These are phyloP conservation scores for Plotosus lineatus DNA, from an alignment of 2,113 vertebrate species.

Conservation along the genomic window DNA sequence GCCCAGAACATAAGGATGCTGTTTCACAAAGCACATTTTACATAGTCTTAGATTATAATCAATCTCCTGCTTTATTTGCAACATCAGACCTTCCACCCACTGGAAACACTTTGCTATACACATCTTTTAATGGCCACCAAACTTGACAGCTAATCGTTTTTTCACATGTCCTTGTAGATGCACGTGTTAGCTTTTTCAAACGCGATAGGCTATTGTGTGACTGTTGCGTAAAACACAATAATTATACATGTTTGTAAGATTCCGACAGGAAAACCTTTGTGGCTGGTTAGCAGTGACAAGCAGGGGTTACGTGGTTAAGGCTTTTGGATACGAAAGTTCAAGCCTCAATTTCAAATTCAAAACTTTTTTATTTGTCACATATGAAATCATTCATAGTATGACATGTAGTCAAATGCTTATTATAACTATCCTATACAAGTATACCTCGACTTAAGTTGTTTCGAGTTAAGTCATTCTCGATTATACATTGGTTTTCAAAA, in stretches of 20 bases:
- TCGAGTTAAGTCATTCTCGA: too few species aligned
- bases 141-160: neutral
- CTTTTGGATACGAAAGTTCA: too few species aligned
- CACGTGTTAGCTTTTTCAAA: neutral
- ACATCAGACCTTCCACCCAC: neutral
- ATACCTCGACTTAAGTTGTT: too few species aligned
- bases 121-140: too few species aligned
- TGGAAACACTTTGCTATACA: neutral
- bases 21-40: neutral
- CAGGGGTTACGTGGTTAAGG: too few species aligned
- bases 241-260: neutral
- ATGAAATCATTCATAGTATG: too few species aligned
- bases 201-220: neutral
- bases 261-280: neutral
- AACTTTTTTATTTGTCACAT: too few species aligned
- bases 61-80: neutral
- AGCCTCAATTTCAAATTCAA: too few species aligned
- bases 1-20: conserved; percentile 15
- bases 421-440: too few species aligned
- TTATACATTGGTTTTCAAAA: too few species aligned
- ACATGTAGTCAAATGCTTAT: too few species aligned
- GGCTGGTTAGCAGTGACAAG: too few species aligned
- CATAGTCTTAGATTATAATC: neutral
- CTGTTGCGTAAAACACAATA: neutral
- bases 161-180: neutral